A percentile compares a stretch with the other conserved stretches of the same genome.
Evolutionary conservation across 1,140 invertebrate species (phyloP).

Genomic region (Coelopa frigida): DNA sequence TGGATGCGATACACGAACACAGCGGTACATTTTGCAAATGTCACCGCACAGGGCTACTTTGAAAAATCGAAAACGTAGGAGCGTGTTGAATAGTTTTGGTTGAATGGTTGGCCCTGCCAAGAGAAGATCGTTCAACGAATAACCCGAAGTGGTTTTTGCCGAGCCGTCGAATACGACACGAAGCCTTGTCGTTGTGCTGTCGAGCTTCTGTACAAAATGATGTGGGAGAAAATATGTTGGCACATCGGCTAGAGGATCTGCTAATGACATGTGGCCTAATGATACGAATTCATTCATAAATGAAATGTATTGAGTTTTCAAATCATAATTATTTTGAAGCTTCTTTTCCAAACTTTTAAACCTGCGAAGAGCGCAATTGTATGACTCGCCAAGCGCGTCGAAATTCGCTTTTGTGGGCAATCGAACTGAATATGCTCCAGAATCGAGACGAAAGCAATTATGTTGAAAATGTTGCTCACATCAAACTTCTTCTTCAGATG

Average conservation of each 20-base stretch:
- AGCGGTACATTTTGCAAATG: constrained; percentile 45
- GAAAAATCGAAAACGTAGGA: constrained; percentile 41
- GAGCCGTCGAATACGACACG: constrained; percentile 12
- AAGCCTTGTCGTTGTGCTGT: constrained; percentile 19
- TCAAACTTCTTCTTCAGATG: neutral
- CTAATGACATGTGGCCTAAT: constrained; percentile 5
- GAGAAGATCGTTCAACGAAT: constrained; percentile 20
- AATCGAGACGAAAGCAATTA: neutral
- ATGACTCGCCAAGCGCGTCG: constrained; percentile 2
- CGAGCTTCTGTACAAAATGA: constrained; percentile 6
- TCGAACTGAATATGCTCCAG: constrained; percentile 5
- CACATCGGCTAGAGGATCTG: neutral
- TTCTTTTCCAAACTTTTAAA: constrained; percentile 7
- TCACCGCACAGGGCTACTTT: constrained; percentile 34
- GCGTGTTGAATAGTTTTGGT: constrained; percentile 22
- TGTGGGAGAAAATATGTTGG: constrained; percentile 9
- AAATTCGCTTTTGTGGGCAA: neutral
- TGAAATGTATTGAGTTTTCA: neutral
- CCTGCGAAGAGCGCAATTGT: neutral
- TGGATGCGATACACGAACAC: constrained; percentile 32
- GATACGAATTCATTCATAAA: constrained; percentile 2
- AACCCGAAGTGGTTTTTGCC: constrained; percentile 11
- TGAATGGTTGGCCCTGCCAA: constrained; percentile 11
- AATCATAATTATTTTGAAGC: neutral
- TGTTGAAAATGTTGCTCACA: constrained; percentile 8